These are phyloP conservation scores for Probosciger aterrimus DNA, from an alignment of 2,113 vertebrate genomes.

Conservation along the genomic window DNA sequence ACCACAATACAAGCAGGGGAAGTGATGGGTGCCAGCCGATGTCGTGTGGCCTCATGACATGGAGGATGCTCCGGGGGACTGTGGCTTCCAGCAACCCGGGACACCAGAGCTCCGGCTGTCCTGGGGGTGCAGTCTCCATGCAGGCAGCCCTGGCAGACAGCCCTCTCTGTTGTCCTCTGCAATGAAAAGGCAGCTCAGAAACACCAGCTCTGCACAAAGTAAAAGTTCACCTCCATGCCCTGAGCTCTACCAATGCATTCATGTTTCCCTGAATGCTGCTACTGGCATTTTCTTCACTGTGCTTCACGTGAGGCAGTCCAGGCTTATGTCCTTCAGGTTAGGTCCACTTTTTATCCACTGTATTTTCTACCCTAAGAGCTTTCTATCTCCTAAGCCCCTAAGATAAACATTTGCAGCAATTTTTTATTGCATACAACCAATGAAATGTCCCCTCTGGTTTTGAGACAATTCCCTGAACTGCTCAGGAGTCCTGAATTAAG, in stretches of 20 bases:
- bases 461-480: not conserved
- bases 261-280: not conserved
- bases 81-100: not conserved
- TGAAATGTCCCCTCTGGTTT: not conserved
- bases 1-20: not conserved
- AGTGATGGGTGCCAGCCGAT: fast-evolving
- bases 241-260: not conserved
- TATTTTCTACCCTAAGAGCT: not conserved
- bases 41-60: fast-evolving
- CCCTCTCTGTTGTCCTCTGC: not conserved
- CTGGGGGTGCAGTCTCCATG: not conserved
- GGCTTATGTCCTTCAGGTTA: not conserved
- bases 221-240: not conserved
- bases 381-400: not conserved
- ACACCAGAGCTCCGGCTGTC: not conserved
- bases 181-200: not conserved
- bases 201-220: not conserved
- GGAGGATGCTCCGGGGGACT: not conserved
- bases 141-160: not conserved
- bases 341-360: not conserved
- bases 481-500: not conserved
- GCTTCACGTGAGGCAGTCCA: not conserved
- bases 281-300: not conserved
- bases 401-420: not conserved
- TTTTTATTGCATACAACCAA: not conserved